phyloP scores from a whole-genome alignment of 2,113 vertebrate species.

The Ammodytes dubius region DNA sequence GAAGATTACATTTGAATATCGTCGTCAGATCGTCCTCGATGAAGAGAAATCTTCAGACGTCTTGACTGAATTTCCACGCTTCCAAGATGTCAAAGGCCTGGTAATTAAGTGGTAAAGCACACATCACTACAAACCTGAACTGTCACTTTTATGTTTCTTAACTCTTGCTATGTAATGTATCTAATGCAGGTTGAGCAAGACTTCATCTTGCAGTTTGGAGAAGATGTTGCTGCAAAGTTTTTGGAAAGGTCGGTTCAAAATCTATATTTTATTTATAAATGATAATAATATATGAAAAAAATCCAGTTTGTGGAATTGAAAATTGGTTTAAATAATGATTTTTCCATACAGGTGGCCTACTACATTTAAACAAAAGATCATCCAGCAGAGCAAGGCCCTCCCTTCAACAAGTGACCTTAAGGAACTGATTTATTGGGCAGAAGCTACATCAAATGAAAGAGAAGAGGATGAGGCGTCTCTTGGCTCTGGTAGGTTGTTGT shows the following conservation, averaged over 20 bases:
- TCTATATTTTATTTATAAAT: no score
- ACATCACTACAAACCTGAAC: not conserved
- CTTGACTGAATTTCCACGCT: conserved; percentile 11
- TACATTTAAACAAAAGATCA: conserved; percentile 21
- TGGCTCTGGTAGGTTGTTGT: not conserved
- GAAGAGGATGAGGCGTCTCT: not conserved
- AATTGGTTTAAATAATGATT: not conserved
- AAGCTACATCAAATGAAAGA: not conserved
- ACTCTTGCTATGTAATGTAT: not conserved
- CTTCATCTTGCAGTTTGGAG: conserved; percentile 20
- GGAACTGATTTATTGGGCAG: conserved; percentile 10
- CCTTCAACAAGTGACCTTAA: conserved; percentile 2
- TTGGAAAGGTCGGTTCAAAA: conserved; percentile 2
- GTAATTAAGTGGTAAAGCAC: not conserved
- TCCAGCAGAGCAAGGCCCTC: conserved; percentile 12
- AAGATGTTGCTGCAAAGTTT: conserved; percentile 16
- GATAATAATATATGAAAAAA: not conserved
- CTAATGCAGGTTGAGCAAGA: conserved; percentile 21
- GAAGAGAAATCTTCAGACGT: not conserved
- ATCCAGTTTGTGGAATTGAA: not conserved
- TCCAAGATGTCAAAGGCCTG: conserved; percentile 18
- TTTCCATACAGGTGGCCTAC: conserved; percentile 15
- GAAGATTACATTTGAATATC: conserved; percentile 21
- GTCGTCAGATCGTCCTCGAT: not conserved
- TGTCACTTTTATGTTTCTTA: not conserved